These are phyloP conservation scores for Rafetus swinhoei DNA, from an alignment of 2,113 vertebrate species.

Conservation along the genomic window DNA sequence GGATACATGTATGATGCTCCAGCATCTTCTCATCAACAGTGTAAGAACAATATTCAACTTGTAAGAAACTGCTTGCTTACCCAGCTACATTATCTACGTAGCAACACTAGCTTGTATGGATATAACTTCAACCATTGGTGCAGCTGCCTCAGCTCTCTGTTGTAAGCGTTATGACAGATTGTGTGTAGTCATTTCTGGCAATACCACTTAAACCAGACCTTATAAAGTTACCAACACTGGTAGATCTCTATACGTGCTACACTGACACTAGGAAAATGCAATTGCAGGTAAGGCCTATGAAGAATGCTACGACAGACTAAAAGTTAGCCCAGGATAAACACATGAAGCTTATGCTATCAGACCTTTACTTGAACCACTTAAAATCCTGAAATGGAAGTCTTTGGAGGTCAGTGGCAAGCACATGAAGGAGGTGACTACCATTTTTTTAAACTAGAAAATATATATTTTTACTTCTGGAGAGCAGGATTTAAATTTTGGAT, in stretches of 20 bases:
- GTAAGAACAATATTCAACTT: not conserved
- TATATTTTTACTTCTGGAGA: not conserved
- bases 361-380: not conserved
- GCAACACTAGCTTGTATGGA: not conserved
- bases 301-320: not conserved
- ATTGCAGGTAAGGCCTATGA: not conserved
- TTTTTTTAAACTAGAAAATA: not conserved
- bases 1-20: no score
- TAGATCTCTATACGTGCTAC: not conserved
- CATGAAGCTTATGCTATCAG: accelerated
- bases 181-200: not conserved
- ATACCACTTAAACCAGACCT: not conserved
- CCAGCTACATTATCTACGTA: not conserved
- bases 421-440: not conserved
- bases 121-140: accelerated
- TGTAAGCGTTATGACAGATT: not conserved
- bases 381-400: accelerated
- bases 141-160: accelerated
- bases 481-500: not conserved
- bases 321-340: not conserved
- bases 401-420: not conserved
- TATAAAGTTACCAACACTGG: not conserved
- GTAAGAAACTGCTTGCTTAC: not conserved
- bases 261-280: not conserved
- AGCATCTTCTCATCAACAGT: not conserved